Percentiles rank a stretch among this genome's conserved stretches.
These are phyloP conservation scores for Oenanthe melanoleuca DNA, from an alignment of 2,113 vertebrate genomes.

Conservation along the genomic window DNA sequence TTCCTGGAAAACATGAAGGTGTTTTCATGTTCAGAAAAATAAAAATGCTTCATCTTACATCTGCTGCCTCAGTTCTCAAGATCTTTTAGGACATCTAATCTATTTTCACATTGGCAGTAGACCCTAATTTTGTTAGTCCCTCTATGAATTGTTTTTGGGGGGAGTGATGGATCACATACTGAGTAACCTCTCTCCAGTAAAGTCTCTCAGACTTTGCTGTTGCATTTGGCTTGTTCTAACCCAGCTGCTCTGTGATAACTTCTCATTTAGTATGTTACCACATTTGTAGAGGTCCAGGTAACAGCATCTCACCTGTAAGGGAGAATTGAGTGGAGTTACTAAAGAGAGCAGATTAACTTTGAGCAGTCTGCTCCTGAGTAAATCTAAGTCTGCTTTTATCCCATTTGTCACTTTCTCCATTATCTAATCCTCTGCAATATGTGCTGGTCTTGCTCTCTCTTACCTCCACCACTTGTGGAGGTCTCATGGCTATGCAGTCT, in stretches of 20 bases:
- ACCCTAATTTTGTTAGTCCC: background rate
- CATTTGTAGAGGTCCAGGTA: background rate
- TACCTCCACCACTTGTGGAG: background rate
- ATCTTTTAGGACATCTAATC: background rate
- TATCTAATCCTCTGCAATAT: background rate
- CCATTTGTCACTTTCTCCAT: background rate
- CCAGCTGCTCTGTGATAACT: background rate
- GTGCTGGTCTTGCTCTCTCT: background rate
- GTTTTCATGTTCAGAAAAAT: background rate
- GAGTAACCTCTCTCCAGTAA: background rate
- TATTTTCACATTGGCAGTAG: background rate
- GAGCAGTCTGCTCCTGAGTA: background rate
- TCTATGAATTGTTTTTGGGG: background rate
- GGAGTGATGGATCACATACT: background rate
- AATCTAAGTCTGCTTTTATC: slow-evolving; percentile 3
- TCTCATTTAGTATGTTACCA: background rate
- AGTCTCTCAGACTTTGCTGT: background rate
- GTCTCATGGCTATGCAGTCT: background rate
- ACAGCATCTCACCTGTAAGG: background rate
- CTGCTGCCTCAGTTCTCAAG: background rate
- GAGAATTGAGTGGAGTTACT: background rate
- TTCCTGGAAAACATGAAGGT: background rate
- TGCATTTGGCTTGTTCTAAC: background rate
- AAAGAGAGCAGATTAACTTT: background rate
- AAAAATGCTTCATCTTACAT: background rate